Percentiles rank a stretch among this genome's conserved stretches.
Conservation (phyloP, 2,113 vertebrate genomes). For the Notarius lentiginosus region DNA sequence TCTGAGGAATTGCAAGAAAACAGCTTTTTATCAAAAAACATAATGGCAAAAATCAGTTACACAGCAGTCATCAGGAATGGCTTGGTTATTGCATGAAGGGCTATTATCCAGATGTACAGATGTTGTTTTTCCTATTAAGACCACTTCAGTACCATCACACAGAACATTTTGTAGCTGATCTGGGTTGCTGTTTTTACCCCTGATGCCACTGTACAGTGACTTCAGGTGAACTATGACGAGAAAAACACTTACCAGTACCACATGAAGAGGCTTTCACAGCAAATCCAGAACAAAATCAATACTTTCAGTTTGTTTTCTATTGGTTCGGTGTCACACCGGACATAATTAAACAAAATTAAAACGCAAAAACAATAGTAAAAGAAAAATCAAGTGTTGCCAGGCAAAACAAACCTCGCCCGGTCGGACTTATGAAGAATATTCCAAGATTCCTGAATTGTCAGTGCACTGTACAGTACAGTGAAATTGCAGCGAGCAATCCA, state of each 20-base stretch:
- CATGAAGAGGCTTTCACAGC: neutral
- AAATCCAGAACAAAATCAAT: neutral
- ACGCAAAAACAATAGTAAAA: neutral
- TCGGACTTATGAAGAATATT: too few species aligned
- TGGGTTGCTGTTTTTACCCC: neutral
- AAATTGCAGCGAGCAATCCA: too few species aligned
- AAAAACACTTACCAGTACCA: neutral
- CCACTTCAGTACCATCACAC: neutral
- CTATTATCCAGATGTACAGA: constrained; percentile 12
- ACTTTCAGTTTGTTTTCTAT: neutral
- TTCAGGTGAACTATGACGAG: neutral
- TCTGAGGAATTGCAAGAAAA: neutral
- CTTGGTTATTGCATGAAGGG: neutral
- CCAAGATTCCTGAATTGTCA: too few species aligned
- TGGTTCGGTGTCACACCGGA: neutral
- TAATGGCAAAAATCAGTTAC: neutral
- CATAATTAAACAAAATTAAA: neutral
- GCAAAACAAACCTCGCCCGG: too few species aligned
- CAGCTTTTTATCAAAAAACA: neutral
- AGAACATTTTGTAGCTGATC: neutral
- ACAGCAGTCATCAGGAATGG: constrained; percentile 8
- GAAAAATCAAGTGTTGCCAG: neutral
- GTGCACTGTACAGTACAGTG: too few species aligned
- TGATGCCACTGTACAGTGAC: neutral
- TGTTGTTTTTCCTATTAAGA: constrained; percentile 2